These are phyloP conservation scores for Deroplatys truncata DNA, from an alignment of 2,888 invertebrate species.

Conservation along the genomic window DNA sequence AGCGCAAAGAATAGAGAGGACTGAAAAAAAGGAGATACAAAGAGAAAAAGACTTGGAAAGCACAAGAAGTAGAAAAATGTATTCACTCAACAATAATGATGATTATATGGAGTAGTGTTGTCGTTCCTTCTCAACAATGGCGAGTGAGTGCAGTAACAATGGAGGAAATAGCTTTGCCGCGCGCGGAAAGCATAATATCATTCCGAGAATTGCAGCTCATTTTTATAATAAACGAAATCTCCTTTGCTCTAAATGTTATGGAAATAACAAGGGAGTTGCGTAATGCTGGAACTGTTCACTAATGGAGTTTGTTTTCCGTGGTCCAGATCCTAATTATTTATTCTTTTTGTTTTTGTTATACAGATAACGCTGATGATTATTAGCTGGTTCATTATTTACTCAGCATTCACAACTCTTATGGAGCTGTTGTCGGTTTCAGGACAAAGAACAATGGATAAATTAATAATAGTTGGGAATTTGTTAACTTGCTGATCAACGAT, in stretches of 20 bases:
- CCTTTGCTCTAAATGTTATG: neutral
- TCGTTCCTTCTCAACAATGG: neutral
- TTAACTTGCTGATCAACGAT: too few relatives aligned
- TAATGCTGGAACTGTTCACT: neutral
- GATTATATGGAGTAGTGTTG: neutral
- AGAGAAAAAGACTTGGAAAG: neutral
- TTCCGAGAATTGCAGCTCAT: neutral
- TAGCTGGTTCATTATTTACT: neutral
- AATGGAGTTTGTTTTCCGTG: neutral
- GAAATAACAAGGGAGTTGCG: neutral
- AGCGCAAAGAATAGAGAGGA: conserved; percentile 8
- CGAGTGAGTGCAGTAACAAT: neutral
- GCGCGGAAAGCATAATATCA: neutral
- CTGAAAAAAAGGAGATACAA: neutral
- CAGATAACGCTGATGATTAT: neutral
- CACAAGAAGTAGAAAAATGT: neutral
- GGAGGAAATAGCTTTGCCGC: neutral
- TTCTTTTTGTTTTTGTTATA: neutral
- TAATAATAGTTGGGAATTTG: too few relatives aligned
- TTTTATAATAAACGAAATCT: neutral
- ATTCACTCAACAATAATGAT: conserved; percentile 9
- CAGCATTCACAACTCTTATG: too few relatives aligned
- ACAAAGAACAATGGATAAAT: too few relatives aligned
- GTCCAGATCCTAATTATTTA: neutral
- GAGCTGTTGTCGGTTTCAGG: too few relatives aligned